Base-by-base conservation (phyloP, 2,797 vertebrate genomes). In the Rhinoraja longicauda region DNA sequence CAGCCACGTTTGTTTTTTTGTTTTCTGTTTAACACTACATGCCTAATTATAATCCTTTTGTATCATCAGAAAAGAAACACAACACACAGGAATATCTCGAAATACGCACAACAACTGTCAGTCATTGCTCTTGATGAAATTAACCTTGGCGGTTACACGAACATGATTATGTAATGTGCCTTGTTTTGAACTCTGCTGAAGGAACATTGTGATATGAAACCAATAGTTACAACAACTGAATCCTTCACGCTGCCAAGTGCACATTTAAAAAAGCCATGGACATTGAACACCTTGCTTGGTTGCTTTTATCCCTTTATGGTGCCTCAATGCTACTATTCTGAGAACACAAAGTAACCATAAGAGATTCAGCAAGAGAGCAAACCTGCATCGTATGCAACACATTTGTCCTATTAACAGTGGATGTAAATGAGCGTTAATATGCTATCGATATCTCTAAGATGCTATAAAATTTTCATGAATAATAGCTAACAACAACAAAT, bases 121-220 rank as follows among this genome's bases (percentile, higher is more conserved):
- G 21, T 88, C 84, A 67, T 9, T 24, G n/a, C 59, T 17, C 17
- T 88, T 84, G 21, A n/a, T 84, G 81, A 84, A 84, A 84, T 13
- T 84, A 57, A 84, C 57, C 81, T 84, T 84, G 81, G 57, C 26
- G n/a, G 81, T 15, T 84, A 59, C 53, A 59, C 3, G 26, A 15
- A 6, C 53, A 59, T 84, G 53, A 13, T 57, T 59, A 84, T 84
- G 81, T 84, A 84, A 84, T 1, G 53, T 29, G 26, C 59, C 81
- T 84, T 84, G 81, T 84, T 84, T 84, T 84, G 81, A 24, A 24
- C 81, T 29, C 53, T 57, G 81, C 53, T 84, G 13, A 29, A 84
- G 53, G 81, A 84, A 59, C 26, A 84, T 59, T 12, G 81, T 59
- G 53, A 84, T 84, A 59, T 57, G 81, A 84, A 84, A 59, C 81